Base-by-base conservation (phyloP, 1,140 invertebrate species). In the Drosophila nigromelanica region DNA sequence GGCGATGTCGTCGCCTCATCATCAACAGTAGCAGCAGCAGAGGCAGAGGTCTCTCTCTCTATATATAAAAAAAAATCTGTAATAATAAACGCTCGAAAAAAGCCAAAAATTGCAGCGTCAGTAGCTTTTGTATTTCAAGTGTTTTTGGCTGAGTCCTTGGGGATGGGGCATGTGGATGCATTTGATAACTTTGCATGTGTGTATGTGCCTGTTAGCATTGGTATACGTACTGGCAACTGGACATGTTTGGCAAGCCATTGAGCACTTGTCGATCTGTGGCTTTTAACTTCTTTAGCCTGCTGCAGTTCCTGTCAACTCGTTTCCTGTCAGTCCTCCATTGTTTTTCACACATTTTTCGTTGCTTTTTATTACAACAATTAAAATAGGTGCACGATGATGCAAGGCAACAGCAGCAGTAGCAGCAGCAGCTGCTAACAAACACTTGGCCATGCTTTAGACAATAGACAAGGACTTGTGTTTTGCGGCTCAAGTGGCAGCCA, bases 31-130 rank as follows among this genome's bases (percentile, higher is more conserved):
- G 51, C 55, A 43, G 47, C 54, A 74, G 54, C 78, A 45, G 27
- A 27, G 14, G 21, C 33, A 27, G 27, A 35, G 33, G 1, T 21
- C 15, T 40, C 5, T 40, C n/a, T 40, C 4, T 21, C 10, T 40
- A 2, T 40, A 14, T 40, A 40, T 40, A 85, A 85, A 21, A 61
- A 85, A 83, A 76, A 85, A 80, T 77, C 63, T 62, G 85, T 79
- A 90, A 90, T 85, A 89, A 90, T 83, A 91, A 90, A 90, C 89
- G 87, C 82, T 90, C 59, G 75, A 85, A 90, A 78, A 61, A 87
- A 78, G 85, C 83, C 83, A 81, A 90, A 82, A 85, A 85, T 89
- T 90, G 89, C 87, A 89, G 75, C 89, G 89, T 90, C 89, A 90
- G 89, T 89, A 62, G 85, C 83, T 89, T 77, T 89, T 89, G 76